A percentile compares a stretch with the other conserved stretches of the same genome.
phyloP scores from a whole-genome alignment of 2,113 vertebrate genomes.

The Equus przewalskii region DNA sequence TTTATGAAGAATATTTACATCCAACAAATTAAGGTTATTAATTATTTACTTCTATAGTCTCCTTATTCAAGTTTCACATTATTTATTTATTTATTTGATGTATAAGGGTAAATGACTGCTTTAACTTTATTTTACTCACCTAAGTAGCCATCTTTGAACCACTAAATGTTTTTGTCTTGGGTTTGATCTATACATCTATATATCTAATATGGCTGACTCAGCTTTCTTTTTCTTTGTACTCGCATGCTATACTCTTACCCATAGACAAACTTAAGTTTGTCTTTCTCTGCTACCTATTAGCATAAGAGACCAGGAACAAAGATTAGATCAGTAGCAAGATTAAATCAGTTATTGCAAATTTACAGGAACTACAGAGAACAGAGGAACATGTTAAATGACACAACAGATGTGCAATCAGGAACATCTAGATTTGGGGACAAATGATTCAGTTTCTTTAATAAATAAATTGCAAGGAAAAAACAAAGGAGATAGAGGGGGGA shows the following conservation, averaged over 20 bases:
- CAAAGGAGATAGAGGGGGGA: background rate
- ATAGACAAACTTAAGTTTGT: background rate
- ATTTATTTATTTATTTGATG: slow-evolving; percentile 10
- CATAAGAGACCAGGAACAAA: background rate
- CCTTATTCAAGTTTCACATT: background rate
- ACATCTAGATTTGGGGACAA: background rate
- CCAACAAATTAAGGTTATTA: background rate
- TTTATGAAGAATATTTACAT: background rate
- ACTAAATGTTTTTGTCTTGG: background rate
- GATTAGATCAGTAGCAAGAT: background rate
- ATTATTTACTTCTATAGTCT: background rate
- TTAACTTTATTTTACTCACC: background rate
- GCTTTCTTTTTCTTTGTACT: background rate
- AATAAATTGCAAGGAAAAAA: background rate
- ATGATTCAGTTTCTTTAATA: background rate
- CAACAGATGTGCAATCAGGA: background rate
- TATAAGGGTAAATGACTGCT: background rate
- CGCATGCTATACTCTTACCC: background rate
- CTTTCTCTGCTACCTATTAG: background rate
- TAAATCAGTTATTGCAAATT: background rate
- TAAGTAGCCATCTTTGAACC: background rate
- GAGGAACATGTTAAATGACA: background rate
- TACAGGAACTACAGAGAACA: background rate
- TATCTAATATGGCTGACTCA: background rate
- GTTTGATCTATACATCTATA: background rate